These are phyloP conservation scores for Hippoglossus stenolepis DNA, from an alignment of 2,113 vertebrate species.

Conservation along the genomic window DNA sequence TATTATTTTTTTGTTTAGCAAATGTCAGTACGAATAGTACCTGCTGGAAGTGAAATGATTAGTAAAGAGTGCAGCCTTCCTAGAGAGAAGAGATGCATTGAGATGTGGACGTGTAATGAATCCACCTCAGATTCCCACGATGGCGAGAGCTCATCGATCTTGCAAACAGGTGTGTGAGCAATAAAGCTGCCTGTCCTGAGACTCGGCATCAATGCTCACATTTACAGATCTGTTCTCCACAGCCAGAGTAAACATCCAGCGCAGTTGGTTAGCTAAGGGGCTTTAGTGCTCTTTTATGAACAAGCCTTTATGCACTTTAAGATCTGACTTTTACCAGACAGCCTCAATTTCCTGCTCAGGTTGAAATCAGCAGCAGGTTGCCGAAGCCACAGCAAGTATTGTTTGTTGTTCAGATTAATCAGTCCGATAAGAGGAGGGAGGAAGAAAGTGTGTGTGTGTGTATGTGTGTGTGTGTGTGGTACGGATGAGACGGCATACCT, in stretches of 20 bases:
- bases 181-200: slow-evolving; percentile 1
- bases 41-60: background rate
- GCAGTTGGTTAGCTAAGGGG: slow-evolving; percentile 14
- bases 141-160: background rate
- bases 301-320: slow-evolving; percentile 50
- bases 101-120: background rate
- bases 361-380: slow-evolving; percentile 42
- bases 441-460: background rate
- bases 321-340: slow-evolving; percentile 48
- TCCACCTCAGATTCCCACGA: background rate
- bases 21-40: background rate
- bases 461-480: slow-evolving; percentile 34
- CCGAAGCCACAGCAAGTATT: slow-evolving; percentile 24
- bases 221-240: background rate
- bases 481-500: slow-evolving; percentile 76
- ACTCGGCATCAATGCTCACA: background rate
- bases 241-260: slow-evolving; percentile 24
- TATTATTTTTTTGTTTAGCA: background rate
- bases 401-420: slow-evolving; percentile 79
- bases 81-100: background rate
- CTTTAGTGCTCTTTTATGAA: slow-evolving; percentile 42
- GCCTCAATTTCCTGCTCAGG: slow-evolving; percentile 56
- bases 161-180: slow-evolving; percentile 7
- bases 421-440: slow-evolving; percentile 61
- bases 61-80: background rate